These are phyloP conservation scores for Bimastos eiseni DNA, from an alignment of 2,888 invertebrate species.

Conservation along the genomic window DNA sequence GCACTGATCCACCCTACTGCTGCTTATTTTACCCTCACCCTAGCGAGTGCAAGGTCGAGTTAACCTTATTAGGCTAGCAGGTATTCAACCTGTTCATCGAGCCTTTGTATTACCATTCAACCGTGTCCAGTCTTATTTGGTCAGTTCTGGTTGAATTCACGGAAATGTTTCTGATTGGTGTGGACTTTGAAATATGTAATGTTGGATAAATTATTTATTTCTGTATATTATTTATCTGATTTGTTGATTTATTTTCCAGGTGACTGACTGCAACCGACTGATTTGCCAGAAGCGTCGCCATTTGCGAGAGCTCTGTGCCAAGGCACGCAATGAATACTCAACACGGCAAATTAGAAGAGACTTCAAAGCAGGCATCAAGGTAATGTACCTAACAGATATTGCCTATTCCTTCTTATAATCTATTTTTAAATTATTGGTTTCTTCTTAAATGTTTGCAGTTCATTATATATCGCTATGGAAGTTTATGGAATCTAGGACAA, in stretches of 20 bases:
- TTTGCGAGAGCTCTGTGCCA: conserved; percentile 46
- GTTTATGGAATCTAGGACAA: neutral
- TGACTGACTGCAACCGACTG: conserved; percentile 38
- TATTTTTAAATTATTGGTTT: neutral
- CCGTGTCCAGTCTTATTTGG: too few species aligned
- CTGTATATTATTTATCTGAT: too few species aligned
- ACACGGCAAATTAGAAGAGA: conserved; percentile 47
- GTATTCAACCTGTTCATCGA: too few species aligned
- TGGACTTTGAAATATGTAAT: neutral
- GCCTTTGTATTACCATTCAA: too few species aligned
- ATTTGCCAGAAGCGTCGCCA: neutral
- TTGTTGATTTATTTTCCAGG: neutral
- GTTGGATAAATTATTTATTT: neutral
- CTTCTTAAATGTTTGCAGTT: neutral
- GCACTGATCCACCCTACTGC: too few species aligned
- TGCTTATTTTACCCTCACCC: too few species aligned
- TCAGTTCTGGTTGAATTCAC: neutral
- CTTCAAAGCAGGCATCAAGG: conserved; percentile 51
- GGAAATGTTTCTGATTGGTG: neutral
- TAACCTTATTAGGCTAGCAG: too few species aligned
- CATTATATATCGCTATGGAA: neutral
- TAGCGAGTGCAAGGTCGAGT: too few species aligned
- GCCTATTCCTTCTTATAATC: neutral
- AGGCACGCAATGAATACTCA: conserved; percentile 48
- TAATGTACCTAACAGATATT: conserved; percentile 26